Evolutionary conservation across 2,113 vertebrate genomes (phyloP), one percentile per base, ranked within the genome.

Genomic region (Porphyrio hochstetteri): DNA sequence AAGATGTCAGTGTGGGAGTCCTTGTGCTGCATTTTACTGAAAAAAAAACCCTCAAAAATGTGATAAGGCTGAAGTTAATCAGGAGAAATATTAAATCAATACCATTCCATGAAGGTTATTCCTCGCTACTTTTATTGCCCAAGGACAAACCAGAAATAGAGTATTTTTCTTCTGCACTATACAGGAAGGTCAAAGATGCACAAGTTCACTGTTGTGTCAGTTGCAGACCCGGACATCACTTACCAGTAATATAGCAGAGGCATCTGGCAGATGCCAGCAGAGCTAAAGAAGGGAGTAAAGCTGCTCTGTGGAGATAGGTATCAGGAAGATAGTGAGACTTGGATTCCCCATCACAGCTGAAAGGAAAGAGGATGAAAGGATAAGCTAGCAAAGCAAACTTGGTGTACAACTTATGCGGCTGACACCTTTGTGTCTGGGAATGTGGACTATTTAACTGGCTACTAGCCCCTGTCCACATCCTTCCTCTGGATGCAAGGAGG

Each of bases 401-500:
- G 25, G 11, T 68, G 31, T 33, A 57, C 8, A 42, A 15, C 1
- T 0, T 4, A 19, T 1, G 1, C 1, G 1, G n/a, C 65, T 79
- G 35, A 42, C 20, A 38, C 7, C 5, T 44, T 19, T 0, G 0
- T 17, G 15, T 53, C 53, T 87, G 60, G 11, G 13, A 44, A 36
- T 35, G 40, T 42, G 61, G 31, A 18, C 40, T 56, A 1, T 46
- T 77, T 68, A n/a, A 59, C 48, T 65, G 16, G 9, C n/a, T 79
- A 13, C 61, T 48, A 38, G 23, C 8, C 20, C 13, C 29, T 68
- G 8, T 76, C 28, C 19, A 46, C 53, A 52, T 29, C 12, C 20
- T 38, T 82, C 72, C 50, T 69, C 48, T 76, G 76, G 23, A 19
- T 65, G 31, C 24, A 55, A 53, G 14, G 13, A 64, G 10, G 12